Evolutionary conservation across 1,140 invertebrate genomes (phyloP), one percentile per base, ranked within the genome.

Genomic region (Andrena cerasifolii): DNA sequence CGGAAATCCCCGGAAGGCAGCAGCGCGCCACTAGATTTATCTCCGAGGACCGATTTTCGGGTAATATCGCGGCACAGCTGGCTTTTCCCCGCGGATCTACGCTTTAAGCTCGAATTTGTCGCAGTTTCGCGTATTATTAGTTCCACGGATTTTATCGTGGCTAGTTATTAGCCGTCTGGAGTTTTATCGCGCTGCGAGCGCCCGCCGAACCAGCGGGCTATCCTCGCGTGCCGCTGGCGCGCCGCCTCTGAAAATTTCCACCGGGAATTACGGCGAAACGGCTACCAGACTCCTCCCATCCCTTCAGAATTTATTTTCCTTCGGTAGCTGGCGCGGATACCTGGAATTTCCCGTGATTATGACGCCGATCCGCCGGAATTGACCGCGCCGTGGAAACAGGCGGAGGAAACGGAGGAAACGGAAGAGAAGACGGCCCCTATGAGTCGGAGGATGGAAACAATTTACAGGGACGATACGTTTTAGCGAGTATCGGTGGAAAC

Each of bases 101-200:
- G 33, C 21, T 54, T 70, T 36, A 51, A 45, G 49, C 62, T 43
- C 4, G 33, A 83, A 79, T 74, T 83, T 83, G 82, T 80, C 61
- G 31, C 43, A 75, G 63, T 75, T 82, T 68, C 26, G 62, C 66
- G 67, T 65, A 76, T 80, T 83, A 84, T 80, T 83, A 84, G 74
- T 68, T 51, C 21, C 59, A 26, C 26, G 36, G 49, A 78, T 75
- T 83, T 83, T 79, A 84, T 83, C 77, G 59, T 47, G n/a, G 24
- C 65, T 56, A 63, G 54, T 73, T 82, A 83, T 83, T 74, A 83
- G 51, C 47, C 47, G 45, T 14, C 58, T 7, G 12, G n/a, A 58
- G 58, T 79, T 83, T 82, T 82, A 79, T 74, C 62, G 43, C n/a
- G 54, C 62, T 16, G 24, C 56, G 53, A 31, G 12, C 31, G 14